phyloP scores from a whole-genome alignment of 1,140 invertebrate genomes.

The Drosophila sulfurigaster region DNA sequence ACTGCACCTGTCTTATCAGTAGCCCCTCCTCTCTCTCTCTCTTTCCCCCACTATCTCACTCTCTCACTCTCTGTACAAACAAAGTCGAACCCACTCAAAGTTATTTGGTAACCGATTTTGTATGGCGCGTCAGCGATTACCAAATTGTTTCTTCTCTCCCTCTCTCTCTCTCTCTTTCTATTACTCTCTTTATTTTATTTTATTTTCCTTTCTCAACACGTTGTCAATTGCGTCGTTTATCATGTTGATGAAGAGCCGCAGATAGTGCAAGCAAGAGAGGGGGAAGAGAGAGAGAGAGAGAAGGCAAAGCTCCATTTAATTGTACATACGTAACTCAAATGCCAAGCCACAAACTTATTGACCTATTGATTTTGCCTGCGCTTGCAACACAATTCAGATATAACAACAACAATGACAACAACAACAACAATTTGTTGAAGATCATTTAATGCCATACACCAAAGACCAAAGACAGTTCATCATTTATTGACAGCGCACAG shows the following conservation, averaged over 20 bases:
- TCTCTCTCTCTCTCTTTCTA: conserved; percentile 28
- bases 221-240: conserved; percentile 63
- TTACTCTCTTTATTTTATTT: too few species aligned
- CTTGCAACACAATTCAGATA: conserved; percentile 21
- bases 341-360: conserved; percentile 23
- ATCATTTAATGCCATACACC: background rate
- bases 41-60: background rate
- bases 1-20: conserved; percentile 50
- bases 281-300: background rate
- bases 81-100: conserved; percentile 29
- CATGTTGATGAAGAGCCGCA: conserved; percentile 7
- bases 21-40: background rate
- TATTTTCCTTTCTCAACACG: conserved; percentile 49
- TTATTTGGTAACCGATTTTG: conserved; percentile 45
- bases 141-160: conserved; percentile 24
- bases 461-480: conserved; percentile 1
- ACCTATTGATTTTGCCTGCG: conserved; percentile 26
- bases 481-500: background rate
- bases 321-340: conserved; percentile 12
- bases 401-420: background rate
- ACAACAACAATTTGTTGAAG: conserved; percentile 1
- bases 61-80: background rate
- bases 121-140: conserved; percentile 39
- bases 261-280: background rate
- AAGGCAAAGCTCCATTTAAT: conserved; percentile 34